phyloP scores from a whole-genome alignment of 2,888 invertebrate species.

The Macrophya annulata region DNA sequence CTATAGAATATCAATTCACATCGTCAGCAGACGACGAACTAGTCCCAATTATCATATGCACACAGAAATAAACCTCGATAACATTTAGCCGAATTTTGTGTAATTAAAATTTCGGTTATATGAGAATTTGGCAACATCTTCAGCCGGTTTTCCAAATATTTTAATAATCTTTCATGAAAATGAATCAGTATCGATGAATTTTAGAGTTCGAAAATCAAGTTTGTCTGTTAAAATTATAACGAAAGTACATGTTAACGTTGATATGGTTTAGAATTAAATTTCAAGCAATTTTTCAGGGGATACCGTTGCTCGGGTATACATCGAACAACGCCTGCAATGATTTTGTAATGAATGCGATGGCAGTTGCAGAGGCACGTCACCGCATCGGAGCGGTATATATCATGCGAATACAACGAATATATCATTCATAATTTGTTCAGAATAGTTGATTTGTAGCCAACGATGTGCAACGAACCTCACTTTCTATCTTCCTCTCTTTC shows the following conservation, averaged over 20 bases:
- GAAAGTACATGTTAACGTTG: not conserved
- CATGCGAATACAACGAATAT: slow-evolving; percentile 68
- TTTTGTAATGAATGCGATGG: slow-evolving; percentile 51
- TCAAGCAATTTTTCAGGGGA: not conserved
- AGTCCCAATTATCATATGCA: not conserved
- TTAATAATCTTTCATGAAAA: not conserved
- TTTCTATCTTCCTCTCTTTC: slow-evolving; percentile 71
- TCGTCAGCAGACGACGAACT: not conserved
- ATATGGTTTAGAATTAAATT: not conserved
- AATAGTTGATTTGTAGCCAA: slow-evolving; percentile 78
- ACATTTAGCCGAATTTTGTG: not conserved
- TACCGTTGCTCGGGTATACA: slow-evolving; percentile 17
- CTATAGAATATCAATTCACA: not conserved
- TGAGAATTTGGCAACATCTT: not conserved
- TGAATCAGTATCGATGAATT: not conserved
- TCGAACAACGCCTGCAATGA: slow-evolving; percentile 39
- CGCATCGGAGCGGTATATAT: slow-evolving; percentile 45
- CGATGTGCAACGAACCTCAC: slow-evolving; percentile 72
- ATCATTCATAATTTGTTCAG: slow-evolving; percentile 79
- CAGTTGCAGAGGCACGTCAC: slow-evolving; percentile 43
- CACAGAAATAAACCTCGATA: not conserved
- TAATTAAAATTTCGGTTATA: not conserved
- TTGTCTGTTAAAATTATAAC: not conserved
- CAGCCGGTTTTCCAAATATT: not conserved
- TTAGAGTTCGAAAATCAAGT: not conserved